Conservation (phyloP, 2,888 invertebrate genomes). For the Drosophila percnosoma region DNA sequence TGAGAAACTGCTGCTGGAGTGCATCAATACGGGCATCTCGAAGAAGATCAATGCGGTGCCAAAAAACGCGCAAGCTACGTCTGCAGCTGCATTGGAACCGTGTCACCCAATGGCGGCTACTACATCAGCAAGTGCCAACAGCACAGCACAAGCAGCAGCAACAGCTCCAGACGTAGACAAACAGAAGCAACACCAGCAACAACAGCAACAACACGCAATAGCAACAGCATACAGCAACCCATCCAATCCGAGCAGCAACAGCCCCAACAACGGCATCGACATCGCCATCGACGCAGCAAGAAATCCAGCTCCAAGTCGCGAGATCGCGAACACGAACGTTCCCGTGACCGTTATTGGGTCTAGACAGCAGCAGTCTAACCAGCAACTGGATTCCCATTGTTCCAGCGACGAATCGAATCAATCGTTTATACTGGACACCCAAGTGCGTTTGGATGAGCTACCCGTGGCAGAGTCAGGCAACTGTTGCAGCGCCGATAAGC, state of each 20-base stretch:
- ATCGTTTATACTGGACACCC: slow-evolving; percentile 81
- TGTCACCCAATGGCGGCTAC: slow-evolving; percentile 84
- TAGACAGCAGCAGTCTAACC: slow-evolving; percentile 74
- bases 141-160: slow-evolving; percentile 85
- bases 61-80: slow-evolving; percentile 92
- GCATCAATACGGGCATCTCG: slow-evolving; percentile 85
- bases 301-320: slow-evolving; percentile 68
- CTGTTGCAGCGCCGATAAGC: slow-evolving; percentile 80
- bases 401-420: slow-evolving; percentile 82
- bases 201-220: slow-evolving; percentile 81
- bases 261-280: slow-evolving; percentile 78
- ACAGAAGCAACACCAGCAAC: slow-evolving; percentile 60
- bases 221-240: slow-evolving; percentile 33
- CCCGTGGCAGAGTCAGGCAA: slow-evolving; percentile 5
- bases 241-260: slow-evolving; percentile 79
- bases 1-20: slow-evolving; percentile 84
- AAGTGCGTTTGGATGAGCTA: slow-evolving; percentile 61
- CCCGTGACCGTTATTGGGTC: slow-evolving; percentile 80
- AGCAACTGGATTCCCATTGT: slow-evolving; percentile 51
- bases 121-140: slow-evolving; percentile 84
- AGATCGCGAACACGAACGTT: slow-evolving; percentile 80
- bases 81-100: slow-evolving; percentile 87
- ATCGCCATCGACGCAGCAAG: slow-evolving; percentile 79
- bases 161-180: slow-evolving; percentile 77
- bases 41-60: slow-evolving; percentile 83